phyloP scores from a whole-genome alignment of 2,113 vertebrate genomes.

The Motacilla tschutschensis region DNA sequence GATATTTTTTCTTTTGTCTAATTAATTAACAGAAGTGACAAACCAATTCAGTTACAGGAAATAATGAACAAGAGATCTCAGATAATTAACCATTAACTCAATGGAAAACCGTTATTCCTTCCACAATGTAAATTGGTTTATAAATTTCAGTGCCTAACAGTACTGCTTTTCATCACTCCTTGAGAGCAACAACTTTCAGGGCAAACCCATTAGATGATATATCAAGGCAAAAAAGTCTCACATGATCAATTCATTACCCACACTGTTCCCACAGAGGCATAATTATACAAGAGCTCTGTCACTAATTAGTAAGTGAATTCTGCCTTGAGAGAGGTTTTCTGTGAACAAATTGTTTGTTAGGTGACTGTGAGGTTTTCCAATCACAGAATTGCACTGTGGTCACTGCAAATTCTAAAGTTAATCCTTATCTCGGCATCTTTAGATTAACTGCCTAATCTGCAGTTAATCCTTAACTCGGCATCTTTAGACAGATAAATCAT shows the following conservation, averaged over 20 bases:
- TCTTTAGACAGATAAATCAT: background rate
- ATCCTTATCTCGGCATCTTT: background rate
- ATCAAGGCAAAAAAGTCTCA: conserved; percentile 11
- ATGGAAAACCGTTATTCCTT: conserved; percentile 8
- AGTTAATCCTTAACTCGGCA: background rate
- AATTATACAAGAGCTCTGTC: background rate
- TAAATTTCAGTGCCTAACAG: conserved; percentile 1
- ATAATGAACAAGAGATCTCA: conserved; percentile 8
- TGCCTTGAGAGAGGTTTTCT: background rate
- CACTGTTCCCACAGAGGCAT: background rate
- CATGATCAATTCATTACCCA: background rate
- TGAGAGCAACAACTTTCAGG: background rate
- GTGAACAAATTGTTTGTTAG: background rate
- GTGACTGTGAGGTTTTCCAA: background rate
- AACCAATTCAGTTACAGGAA: conserved; percentile 22
- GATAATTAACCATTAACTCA: conserved; percentile 35
- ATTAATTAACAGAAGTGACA: conserved; percentile 44
- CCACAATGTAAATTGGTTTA: conserved; percentile 3
- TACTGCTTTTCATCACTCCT: background rate
- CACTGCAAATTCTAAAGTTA: background rate
- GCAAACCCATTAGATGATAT: background rate
- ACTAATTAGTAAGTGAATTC: background rate
- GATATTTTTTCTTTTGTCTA: background rate
- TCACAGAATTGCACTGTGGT: background rate
- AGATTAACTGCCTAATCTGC: too few species aligned